Conservation (phyloP, 2,113 vertebrate species). For the Neotoma lepida region DNA sequence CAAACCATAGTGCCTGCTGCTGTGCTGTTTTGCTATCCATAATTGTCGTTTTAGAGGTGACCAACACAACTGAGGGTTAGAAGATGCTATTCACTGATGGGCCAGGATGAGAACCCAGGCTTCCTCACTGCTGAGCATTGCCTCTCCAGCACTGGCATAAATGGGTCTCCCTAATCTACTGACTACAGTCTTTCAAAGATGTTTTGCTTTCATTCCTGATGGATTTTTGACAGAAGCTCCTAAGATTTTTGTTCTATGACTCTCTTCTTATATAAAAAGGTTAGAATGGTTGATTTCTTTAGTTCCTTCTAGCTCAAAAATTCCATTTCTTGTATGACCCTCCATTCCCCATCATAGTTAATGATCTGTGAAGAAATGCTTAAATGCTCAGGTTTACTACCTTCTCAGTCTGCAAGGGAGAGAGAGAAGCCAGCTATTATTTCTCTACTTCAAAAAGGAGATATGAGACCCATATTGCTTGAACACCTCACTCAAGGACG, state of each 20-base stretch:
- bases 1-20: background rate
- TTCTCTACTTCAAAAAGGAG: constrained; percentile 66
- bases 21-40: background rate
- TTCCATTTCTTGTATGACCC: constrained; percentile 68
- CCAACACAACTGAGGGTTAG: background rate
- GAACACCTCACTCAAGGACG: constrained; percentile 65
- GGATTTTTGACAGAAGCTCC: constrained; percentile 49
- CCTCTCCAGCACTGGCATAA: background rate
- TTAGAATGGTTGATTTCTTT: constrained; percentile 65
- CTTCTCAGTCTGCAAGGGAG: constrained; percentile 41
- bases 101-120: background rate
- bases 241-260: constrained; percentile 59
- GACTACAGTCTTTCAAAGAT: constrained; percentile 48
- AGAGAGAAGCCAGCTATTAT: constrained; percentile 56
- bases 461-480: constrained; percentile 42
- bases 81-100: background rate
- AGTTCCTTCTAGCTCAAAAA: constrained; percentile 71
- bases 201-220: constrained; percentile 59
- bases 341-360: constrained; percentile 69
- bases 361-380: constrained; percentile 77
- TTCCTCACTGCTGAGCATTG: background rate
- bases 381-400: constrained; percentile 70
- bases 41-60: background rate
- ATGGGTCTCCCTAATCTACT: background rate
- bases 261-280: constrained; percentile 43